A percentile compares a stretch with the other conserved stretches of the same genome.
Conservation (phyloP, 2,888 invertebrate genomes). For the Neelides folsomi region DNA sequence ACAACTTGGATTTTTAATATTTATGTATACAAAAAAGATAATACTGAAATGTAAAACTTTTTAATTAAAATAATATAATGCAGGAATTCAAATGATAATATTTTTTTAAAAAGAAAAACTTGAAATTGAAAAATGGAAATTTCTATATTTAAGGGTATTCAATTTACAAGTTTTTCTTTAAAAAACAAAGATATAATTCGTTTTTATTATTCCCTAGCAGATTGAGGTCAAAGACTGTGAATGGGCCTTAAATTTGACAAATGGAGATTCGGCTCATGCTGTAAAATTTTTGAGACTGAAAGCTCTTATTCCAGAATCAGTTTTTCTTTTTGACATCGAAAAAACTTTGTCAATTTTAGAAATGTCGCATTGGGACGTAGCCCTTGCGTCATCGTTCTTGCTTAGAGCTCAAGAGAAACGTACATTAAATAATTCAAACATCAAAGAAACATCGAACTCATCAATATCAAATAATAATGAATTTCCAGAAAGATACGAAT, state of each 20-base stretch:
- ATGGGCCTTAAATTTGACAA: constrained; percentile 28
- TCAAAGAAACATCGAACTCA: too few species aligned
- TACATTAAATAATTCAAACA: constrained; percentile 4
- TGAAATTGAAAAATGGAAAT: too few species aligned
- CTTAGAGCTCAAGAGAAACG: constrained; percentile 32
- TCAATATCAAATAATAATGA: too few species aligned
- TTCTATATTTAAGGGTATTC: too few species aligned
- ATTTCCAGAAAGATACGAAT: too few species aligned
- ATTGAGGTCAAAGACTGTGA: constrained; percentile 23
- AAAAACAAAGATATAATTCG: too few species aligned
- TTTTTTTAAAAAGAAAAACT: too few species aligned
- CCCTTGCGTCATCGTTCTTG: constrained; percentile 52
- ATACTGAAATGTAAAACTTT: too few species aligned
- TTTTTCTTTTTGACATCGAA: constrained; percentile 20
- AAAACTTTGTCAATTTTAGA: constrained; percentile 38
- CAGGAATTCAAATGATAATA: neutral
- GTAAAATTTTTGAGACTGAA: constrained; percentile 30
- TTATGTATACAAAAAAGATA: too few species aligned
- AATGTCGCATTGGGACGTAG: constrained; percentile 52
- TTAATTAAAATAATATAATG: neutral
- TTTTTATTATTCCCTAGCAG: too few species aligned
- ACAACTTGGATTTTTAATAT: too few species aligned
- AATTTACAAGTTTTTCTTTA: too few species aligned
- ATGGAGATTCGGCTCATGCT: constrained; percentile 28
- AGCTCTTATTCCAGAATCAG: constrained; percentile 27